phyloP scores from a whole-genome alignment of 2,113 vertebrate species.

The Phyllostomus hastatus region DNA sequence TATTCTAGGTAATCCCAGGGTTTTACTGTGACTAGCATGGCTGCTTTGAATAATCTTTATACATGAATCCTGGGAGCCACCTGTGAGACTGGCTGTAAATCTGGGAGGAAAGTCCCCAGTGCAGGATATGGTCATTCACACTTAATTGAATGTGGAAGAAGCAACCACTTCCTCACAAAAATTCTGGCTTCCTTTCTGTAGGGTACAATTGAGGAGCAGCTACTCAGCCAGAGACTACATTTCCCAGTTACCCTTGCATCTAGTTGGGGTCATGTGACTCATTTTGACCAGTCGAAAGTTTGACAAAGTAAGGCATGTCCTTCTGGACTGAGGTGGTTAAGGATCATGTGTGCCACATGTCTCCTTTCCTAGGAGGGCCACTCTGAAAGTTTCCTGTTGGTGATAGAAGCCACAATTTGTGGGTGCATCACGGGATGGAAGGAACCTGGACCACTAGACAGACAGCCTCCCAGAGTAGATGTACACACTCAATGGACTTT shows the following conservation, averaged over 20 bases:
- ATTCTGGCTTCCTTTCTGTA: neutral
- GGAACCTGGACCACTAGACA: neutral
- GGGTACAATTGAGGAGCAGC: neutral
- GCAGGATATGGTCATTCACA: neutral
- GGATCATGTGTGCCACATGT: neutral
- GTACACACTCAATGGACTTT: neutral
- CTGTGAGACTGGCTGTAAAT: neutral
- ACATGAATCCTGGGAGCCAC: neutral
- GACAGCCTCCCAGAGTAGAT: neutral
- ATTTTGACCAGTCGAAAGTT: neutral
- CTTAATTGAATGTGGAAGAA: neutral
- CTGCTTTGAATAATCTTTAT: neutral
- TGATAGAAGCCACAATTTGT: neutral
- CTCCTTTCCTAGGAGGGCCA: neutral
- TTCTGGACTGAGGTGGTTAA: neutral
- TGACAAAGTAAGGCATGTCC: rapidly evolving
- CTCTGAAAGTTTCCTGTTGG: neutral
- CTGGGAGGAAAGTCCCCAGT: neutral
- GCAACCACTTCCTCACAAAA: neutral
- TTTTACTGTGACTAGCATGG: neutral
- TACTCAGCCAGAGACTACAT: neutral
- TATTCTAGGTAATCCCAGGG: neutral
- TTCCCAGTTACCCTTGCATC: neutral
- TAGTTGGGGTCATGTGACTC: neutral
- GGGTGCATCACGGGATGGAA: neutral